Base-by-base conservation (phyloP, 1,140 invertebrate genomes). In the Dolichoris vasculosae region DNA sequence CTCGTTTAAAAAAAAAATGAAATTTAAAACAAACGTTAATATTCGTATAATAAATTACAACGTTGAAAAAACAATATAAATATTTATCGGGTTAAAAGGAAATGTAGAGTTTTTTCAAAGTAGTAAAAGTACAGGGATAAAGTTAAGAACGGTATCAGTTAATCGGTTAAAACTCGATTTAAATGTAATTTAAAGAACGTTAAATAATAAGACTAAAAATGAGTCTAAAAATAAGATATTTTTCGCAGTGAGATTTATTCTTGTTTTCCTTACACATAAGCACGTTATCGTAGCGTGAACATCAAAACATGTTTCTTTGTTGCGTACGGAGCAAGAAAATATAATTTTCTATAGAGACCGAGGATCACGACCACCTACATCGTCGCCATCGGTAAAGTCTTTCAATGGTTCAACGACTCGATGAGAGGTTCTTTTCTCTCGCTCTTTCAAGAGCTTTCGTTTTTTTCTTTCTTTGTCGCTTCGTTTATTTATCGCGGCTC, bases 361-460 rank as follows among this genome's bases (percentile, higher is more conserved):
- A 59, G 17, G 73, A 35, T 40, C 17, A 26, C 63, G 83, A 84
- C 83, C 76, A 79, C 83, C 76, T 79, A 67, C 76, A 84, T 84
- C 64, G 83, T 23, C 15, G 59, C 1, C 4, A 9, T 32, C 40
- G 43, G 32, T 51, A 59, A 40, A 38, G 30, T 69, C 67, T 69
- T 38, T 2, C 63, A 71, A 43, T 82, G 73, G 75, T 67, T 84
- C 82, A 67, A 17, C 59, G 59, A 69, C 82, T 78, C 40, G 73
- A 35, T 43, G n/a, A 83, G 71, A 64, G 69, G 13, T 63, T 83
- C 71, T 59, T 48, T 40, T 35, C 63, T 71, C 64, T 43, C 48
- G 17, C 32, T 38, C 9, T 46, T 75, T 76, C 51, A 55, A 71
- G 43, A 32, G 23, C 17, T 82, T 38, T 73, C 13, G 46, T 38